Evolutionary conservation across 2,888 invertebrate species (phyloP), one percentile per base, ranked within the genome.

Genomic region (Melinaea marsaeus): DNA sequence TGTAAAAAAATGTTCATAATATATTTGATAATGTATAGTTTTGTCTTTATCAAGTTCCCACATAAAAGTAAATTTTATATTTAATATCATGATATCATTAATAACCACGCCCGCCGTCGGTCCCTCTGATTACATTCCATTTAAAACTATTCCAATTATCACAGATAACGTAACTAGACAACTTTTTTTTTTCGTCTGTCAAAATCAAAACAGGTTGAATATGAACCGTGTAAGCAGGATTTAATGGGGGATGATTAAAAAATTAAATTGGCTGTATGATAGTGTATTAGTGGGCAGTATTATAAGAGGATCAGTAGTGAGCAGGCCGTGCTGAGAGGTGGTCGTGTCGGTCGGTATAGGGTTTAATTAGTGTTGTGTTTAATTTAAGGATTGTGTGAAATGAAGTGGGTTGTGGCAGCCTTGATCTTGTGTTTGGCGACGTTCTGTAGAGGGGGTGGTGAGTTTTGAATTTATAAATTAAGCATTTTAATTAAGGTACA

Each of bases 401-500:
- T 90, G 89, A 83, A 81, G 85, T 89, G 86, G 81, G 73, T 81
- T 69, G 75, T 85, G 72, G 71, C 83, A 71, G 75, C 79, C 69
- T 77, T 84, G 66, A 65, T 88, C 72, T 76, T 83, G 75, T 84
- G 80, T 72, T 74, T 83, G 74, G 76, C 78, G 72, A 75, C 79
- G 69, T 74, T 74, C 67, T 79, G 79, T 69, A 76, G 79, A 48
- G 82, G 81, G 37, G 80, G 78, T 63, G 87, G 89, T 89, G 68
- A 85, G 89, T 81, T 54, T 46, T 46, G 22, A 13, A 47, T 47
- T 48, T 42, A 48, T 22, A 5, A 22, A 35, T 13, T 3, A 33
- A 55, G 34, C 13, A 46, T 22, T 47, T 61, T 46, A 42, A 60
- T 55, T 51, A 9, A 32, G 9, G 42, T 42, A 42, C 42, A 42